Conservation (phyloP, 2,113 vertebrate species). For the Argyrosomus japonicus region DNA sequence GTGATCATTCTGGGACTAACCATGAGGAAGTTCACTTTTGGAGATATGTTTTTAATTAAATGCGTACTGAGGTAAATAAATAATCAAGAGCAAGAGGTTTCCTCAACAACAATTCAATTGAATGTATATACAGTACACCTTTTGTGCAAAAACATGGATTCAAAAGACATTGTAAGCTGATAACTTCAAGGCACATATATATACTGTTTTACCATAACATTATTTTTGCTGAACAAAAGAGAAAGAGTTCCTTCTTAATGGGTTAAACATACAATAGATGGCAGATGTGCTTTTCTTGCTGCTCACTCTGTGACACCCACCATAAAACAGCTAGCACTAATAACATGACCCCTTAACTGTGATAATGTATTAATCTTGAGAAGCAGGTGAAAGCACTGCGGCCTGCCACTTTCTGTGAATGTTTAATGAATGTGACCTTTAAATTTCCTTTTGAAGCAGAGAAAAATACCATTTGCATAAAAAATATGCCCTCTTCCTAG, state of each 20-base stretch:
- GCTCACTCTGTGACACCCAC: conserved; percentile 42
- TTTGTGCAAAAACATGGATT: conserved; percentile 71
- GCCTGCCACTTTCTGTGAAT: conserved; percentile 34
- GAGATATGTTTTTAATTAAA: conserved; percentile 65
- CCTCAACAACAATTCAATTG: conserved; percentile 63
- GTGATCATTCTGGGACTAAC: conserved; percentile 10
- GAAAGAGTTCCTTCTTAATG: conserved; percentile 46
- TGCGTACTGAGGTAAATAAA: conserved; percentile 66
- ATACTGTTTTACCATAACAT: conserved; percentile 59
- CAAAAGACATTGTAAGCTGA: conserved; percentile 70
- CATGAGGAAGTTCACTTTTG: conserved; percentile 26
- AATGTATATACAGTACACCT: conserved; percentile 70
- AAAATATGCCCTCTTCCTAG: conserved; percentile 12
- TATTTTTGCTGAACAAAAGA: conserved; percentile 59
- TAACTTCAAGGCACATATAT: conserved; percentile 74
- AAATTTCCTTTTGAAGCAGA: conserved; percentile 38
- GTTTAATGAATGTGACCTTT: conserved; percentile 62
- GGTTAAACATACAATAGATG: conserved; percentile 42
- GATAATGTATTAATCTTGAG: conserved; percentile 43
- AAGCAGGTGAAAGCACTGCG: conserved; percentile 26
- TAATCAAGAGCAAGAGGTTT: conserved; percentile 60
- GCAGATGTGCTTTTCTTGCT: conserved; percentile 64
- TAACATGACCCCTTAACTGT: conserved; percentile 33
- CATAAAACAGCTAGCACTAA: conserved; percentile 38
- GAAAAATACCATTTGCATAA: conserved; percentile 39